Evolutionary conservation across 1,140 invertebrate genomes (phyloP).

Genomic region (Drosophila trapezifrons): DNA sequence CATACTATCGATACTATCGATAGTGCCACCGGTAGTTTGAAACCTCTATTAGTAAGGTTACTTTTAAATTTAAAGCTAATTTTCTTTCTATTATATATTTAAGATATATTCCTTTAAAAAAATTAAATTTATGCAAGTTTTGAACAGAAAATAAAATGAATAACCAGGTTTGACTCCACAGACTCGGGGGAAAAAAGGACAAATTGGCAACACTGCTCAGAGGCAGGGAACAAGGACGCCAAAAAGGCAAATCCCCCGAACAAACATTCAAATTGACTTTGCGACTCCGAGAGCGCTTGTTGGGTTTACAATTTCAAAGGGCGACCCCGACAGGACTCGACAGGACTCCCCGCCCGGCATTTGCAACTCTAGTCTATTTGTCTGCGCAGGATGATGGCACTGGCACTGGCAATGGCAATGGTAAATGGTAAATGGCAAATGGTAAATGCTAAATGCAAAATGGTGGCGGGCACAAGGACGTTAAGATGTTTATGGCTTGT

Average conservation of each 20-base stretch:
- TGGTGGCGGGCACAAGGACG: conserved; percentile 56
- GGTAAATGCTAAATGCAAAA: conserved; percentile 5
- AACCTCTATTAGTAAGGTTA: too few species aligned
- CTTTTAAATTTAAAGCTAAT: neutral
- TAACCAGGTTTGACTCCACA: too few species aligned
- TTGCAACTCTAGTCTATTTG: conserved; percentile 64
- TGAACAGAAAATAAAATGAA: neutral
- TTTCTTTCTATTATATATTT: too few species aligned
- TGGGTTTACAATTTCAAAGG: conserved; percentile 36
- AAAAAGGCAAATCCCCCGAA: conserved; percentile 53
- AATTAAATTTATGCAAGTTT: neutral
- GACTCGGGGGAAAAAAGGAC: neutral
- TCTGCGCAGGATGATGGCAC: conserved; percentile 38
- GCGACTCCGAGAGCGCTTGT: conserved; percentile 56
- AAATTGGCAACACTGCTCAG: conserved; percentile 1
- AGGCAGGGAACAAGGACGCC: conserved; percentile 11
- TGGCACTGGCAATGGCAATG: neutral
- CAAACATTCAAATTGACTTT: conserved; percentile 80
- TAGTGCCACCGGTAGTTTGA: too few species aligned
- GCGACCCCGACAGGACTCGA: neutral
- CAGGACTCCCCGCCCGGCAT: conserved; percentile 23
- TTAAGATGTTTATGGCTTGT: conserved; percentile 83
- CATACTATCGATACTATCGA: too few species aligned
- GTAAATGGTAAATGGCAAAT: neutral
- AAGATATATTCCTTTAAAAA: neutral